Conservation (phyloP, 2,797 vertebrate genomes). For the Chrysocyon brachyurus region DNA sequence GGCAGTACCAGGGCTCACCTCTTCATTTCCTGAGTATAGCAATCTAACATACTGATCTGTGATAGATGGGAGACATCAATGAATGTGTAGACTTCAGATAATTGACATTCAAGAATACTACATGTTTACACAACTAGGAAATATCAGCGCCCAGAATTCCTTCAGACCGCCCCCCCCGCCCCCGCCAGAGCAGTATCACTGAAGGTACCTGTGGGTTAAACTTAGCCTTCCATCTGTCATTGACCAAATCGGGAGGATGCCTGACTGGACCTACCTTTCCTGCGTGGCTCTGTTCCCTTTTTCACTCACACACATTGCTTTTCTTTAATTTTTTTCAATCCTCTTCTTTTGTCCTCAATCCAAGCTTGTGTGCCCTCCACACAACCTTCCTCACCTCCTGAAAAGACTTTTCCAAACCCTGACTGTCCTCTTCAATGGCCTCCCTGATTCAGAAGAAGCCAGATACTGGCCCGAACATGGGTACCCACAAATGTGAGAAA, state of each 20-base stretch:
- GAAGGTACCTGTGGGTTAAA: not conserved
- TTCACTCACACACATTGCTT: not conserved
- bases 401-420: not conserved
- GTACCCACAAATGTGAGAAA: not conserved
- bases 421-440: not conserved
- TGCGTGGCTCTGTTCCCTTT: not conserved
- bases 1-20: not conserved
- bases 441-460: slow-evolving; percentile 12
- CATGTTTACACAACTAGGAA: not conserved
- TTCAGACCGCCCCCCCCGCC: not conserved
- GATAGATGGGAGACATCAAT: not conserved
- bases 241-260: not conserved
- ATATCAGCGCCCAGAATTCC: not conserved
- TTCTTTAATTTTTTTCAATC: not conserved
- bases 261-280: not conserved
- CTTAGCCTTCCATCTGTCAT: not conserved
- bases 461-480: not conserved
- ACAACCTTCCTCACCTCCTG: not conserved
- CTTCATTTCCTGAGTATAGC: not conserved
- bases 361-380: not conserved
- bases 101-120: not conserved
- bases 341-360: not conserved
- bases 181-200: not conserved
- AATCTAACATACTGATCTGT: not conserved
- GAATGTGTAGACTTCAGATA: not conserved